Percentiles rank a stretch among this genome's conserved stretches.
phyloP scores from a whole-genome alignment of 2,113 vertebrate genomes.

The Alligator mississippiensis region DNA sequence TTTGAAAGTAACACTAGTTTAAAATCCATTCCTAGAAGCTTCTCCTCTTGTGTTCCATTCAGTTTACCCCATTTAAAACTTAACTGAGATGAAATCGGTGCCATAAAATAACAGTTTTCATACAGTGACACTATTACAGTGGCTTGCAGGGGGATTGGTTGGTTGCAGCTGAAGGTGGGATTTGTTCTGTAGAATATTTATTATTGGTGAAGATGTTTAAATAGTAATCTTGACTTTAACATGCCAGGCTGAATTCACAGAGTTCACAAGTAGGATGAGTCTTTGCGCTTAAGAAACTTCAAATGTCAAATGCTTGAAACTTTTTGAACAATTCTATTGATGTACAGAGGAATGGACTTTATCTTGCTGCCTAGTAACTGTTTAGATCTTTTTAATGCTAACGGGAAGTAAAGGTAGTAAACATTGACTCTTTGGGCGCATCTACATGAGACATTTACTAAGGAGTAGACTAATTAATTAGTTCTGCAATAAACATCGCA shows the following conservation, averaged over 20 bases:
- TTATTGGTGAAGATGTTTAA: background rate
- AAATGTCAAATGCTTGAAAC: background rate
- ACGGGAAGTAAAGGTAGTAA: background rate
- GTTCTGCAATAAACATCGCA: too few species aligned
- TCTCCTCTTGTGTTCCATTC: background rate
- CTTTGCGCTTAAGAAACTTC: background rate
- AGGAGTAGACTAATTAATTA: too few species aligned
- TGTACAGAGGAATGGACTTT: background rate
- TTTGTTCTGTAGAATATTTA: background rate
- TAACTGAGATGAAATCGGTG: background rate
- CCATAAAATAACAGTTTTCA: background rate
- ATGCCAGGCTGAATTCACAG: background rate
- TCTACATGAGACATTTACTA: too few species aligned
- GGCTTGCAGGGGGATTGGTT: background rate
- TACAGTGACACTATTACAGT: background rate
- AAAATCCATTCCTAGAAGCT: background rate
- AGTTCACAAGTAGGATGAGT: accelerated
- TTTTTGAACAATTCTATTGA: background rate
- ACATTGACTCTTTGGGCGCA: background rate
- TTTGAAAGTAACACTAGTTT: background rate
- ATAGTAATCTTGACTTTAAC: background rate
- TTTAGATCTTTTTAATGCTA: background rate
- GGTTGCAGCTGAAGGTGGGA: background rate
- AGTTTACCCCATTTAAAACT: background rate
- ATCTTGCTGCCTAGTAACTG: background rate